phyloP scores from a whole-genome alignment of 2,888 invertebrate species.

The Lasioglossum lativentre region DNA sequence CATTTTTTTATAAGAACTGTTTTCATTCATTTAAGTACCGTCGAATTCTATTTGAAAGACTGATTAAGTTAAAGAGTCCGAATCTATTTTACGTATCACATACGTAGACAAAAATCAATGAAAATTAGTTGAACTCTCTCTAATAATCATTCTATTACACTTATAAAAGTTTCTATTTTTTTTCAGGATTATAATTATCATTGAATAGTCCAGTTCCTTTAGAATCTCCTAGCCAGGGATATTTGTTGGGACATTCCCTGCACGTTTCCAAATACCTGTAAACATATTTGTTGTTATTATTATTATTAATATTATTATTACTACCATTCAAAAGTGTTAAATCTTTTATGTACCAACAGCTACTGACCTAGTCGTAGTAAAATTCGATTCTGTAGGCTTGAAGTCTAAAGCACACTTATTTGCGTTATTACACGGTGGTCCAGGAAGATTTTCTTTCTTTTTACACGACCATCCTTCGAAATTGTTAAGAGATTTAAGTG shows the following conservation, averaged over 20 bases:
- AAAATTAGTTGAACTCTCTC: constrained; percentile 45
- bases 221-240: constrained; percentile 96
- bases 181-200: constrained; percentile 93
- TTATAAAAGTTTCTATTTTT: constrained; percentile 68
- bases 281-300: constrained; percentile 32
- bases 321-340: constrained; percentile 2
- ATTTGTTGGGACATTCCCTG: constrained; percentile 92
- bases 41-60: not conserved
- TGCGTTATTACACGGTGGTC: constrained; percentile 91
- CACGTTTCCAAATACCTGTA: constrained; percentile 94
- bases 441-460: constrained; percentile 89
- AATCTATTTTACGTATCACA: constrained; percentile 39
- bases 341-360: not conserved
- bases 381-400: constrained; percentile 90
- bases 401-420: constrained; percentile 94
- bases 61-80: constrained; percentile 21
- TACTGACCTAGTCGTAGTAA: constrained; percentile 89
- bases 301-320: constrained; percentile 2
- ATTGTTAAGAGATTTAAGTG: constrained; percentile 88
- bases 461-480: constrained; percentile 94
- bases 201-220: constrained; percentile 92
- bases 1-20: constrained; percentile 20
- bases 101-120: constrained; percentile 55
- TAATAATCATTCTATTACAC: constrained; percentile 60
- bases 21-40: constrained; percentile 14